These are phyloP conservation scores for Caradrina clavipalpis DNA, from an alignment of 2,888 invertebrate species.

Conservation along the genomic window DNA sequence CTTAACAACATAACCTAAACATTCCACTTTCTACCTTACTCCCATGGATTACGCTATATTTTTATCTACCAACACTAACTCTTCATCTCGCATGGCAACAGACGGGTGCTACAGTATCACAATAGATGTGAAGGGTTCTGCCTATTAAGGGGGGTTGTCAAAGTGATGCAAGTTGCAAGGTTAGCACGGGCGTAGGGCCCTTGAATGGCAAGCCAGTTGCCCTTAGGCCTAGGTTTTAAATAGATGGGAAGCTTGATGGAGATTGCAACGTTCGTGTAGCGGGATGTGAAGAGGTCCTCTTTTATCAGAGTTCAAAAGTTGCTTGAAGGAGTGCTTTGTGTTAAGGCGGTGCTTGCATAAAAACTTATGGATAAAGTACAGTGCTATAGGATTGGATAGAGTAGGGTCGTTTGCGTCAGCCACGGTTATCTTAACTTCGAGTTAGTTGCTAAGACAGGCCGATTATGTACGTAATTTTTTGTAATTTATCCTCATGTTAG, in stretches of 20 bases:
- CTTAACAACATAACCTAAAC: neutral
- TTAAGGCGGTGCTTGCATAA: neutral
- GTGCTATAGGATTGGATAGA: neutral
- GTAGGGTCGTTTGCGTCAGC: no score
- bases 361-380: neutral
- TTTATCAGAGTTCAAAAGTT: slow-evolving; percentile 8
- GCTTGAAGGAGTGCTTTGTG: neutral
- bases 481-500: no score
- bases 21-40: slow-evolving; percentile 11
- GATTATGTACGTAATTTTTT: no score
- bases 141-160: slow-evolving; percentile 60
- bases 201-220: slow-evolving; percentile 52
- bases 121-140: slow-evolving; percentile 57
- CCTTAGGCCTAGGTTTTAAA: slow-evolving; percentile 34
- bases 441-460: no score
- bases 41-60: neutral
- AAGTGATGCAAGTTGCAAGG: slow-evolving; percentile 61
- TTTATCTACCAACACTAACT: neutral
- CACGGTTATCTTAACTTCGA: no score
- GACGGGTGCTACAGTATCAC: slow-evolving; percentile 52
- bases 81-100: slow-evolving; percentile 46
- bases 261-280: slow-evolving; percentile 31
- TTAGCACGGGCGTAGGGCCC: slow-evolving; percentile 46
- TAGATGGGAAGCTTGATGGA: slow-evolving; percentile 51
- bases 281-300: slow-evolving; percentile 19